Evolutionary conservation across 2,888 invertebrate species (phyloP).

Genomic region (Calephelis perditalis): DNA sequence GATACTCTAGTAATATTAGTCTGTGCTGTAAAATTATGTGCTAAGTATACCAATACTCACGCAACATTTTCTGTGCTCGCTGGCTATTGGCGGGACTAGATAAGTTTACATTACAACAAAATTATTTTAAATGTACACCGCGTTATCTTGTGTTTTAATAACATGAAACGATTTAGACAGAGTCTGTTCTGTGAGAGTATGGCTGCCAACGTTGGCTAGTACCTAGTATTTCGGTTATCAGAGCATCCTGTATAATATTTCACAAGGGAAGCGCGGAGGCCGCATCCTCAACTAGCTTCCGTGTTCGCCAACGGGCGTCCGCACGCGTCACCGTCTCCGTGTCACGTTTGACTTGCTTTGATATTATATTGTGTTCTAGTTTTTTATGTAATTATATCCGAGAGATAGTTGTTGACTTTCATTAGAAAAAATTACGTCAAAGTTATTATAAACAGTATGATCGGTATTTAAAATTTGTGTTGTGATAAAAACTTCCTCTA

Average conservation of each 20-base stretch:
- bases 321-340: not conserved
- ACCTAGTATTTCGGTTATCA: not conserved
- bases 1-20: too few relatives aligned
- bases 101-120: too few relatives aligned
- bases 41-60: too few relatives aligned
- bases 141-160: too few relatives aligned
- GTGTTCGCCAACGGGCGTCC: constrained; percentile 30
- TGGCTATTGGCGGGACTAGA: too few relatives aligned
- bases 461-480: too few relatives aligned
- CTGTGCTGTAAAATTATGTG: too few relatives aligned
- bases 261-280: constrained; percentile 47
- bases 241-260: constrained; percentile 14
- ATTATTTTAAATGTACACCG: too few relatives aligned
- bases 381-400: not conserved
- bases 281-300: constrained; percentile 45
- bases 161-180: too few relatives aligned
- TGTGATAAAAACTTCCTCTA: too few relatives aligned
- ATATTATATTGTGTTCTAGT: not conserved
- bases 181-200: not conserved
- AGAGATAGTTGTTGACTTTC: not conserved
- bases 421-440: not conserved
- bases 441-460: too few relatives aligned
- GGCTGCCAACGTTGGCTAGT: not conserved
- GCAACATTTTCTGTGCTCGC: too few relatives aligned
- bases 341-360: not conserved